Base-by-base conservation (phyloP, 2,113 vertebrate genomes). In the Myotis davidii region DNA sequence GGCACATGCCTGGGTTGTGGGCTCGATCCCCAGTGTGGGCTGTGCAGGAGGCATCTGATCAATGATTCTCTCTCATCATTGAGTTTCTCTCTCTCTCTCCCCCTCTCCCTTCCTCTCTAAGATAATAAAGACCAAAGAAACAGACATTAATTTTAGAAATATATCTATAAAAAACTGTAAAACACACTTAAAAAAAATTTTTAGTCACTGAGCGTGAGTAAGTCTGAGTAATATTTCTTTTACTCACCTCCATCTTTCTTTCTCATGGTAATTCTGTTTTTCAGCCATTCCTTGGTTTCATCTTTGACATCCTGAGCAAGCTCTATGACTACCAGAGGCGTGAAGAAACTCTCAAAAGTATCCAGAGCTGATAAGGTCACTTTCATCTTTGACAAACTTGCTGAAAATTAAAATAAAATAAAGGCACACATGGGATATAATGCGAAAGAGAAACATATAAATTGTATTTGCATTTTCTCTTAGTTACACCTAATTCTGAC, bases 241-340 rank as follows among this genome's bases (percentile, higher is more conserved):
- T 8, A 97, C 98, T 97, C 96, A 99, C 99, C 99, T 98, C 99
- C 99, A 89, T 99, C 97, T 87, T 98, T 98, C 90, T 99, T 99
- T 82, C 97, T 98, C 94, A 99, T 99, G 95, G 97, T 97, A 88
- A 99, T 99, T 97, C 99, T 98, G 76, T 96, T 98, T 74, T 99
- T 98, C 85, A 99, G 97, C 99, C 99, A 99, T 20, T 98, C 90
- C 91, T 98, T 96, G 34, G 99, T 99, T 97, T 99, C 99, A 76
- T 98, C 97, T 94, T 98, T 99, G 77, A 98, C 98, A 96, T 99
- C 97, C 69, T 98, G 97, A 84, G 98, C 98, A 94, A 99, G 98
- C 95, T 99, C 99, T 97, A 99, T 88, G 77, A 99, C 99, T 39
- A 99, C 99, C 94, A 99, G 97, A 92, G 99, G 99, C 4, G 88